Conservation (phyloP, 2,888 invertebrate species). For the Eupithecia inturbata region DNA sequence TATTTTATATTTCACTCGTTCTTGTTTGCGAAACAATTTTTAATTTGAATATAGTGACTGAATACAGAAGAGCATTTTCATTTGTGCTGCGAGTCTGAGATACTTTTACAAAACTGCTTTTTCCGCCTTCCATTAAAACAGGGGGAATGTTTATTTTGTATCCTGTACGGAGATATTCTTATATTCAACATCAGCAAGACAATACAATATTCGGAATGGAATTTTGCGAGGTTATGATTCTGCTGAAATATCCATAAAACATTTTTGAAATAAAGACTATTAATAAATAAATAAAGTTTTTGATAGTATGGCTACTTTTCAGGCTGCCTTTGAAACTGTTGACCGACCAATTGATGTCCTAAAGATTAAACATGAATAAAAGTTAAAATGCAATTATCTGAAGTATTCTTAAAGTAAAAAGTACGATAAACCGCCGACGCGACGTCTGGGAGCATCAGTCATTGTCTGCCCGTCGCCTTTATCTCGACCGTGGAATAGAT, state of each 20-base stretch:
- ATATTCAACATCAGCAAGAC: not conserved
- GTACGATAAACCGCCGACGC: slow-evolving; percentile 44
- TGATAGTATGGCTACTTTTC: not conserved
- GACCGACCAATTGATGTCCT: not conserved
- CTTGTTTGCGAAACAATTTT: slow-evolving; percentile 41
- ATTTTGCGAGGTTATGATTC: not conserved
- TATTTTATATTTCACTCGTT: slow-evolving; percentile 45
- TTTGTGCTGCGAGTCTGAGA: slow-evolving; percentile 25
- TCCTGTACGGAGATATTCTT: not conserved
- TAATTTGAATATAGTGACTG: slow-evolving; percentile 41
- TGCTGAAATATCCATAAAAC: not conserved
- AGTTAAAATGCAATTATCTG: slow-evolving; percentile 31
- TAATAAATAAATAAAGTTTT: not conserved
- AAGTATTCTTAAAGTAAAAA: slow-evolving; percentile 36
- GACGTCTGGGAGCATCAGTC: slow-evolving; percentile 57
- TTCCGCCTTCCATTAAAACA: slow-evolving; percentile 5
- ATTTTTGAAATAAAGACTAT: not conserved
- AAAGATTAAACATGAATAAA: slow-evolving; percentile 1
- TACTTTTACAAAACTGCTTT: slow-evolving; percentile 8
- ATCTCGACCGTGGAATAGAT: slow-evolving; percentile 44
- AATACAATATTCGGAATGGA: not conserved
- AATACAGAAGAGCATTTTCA: slow-evolving; percentile 19
- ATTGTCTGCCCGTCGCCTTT: slow-evolving; percentile 57
- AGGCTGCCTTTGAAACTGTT: not conserved
- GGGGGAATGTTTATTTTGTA: slow-evolving; percentile 1